Base-by-base conservation (phyloP, 2,797 vertebrate species). In the Anisognathus igniventris region DNA sequence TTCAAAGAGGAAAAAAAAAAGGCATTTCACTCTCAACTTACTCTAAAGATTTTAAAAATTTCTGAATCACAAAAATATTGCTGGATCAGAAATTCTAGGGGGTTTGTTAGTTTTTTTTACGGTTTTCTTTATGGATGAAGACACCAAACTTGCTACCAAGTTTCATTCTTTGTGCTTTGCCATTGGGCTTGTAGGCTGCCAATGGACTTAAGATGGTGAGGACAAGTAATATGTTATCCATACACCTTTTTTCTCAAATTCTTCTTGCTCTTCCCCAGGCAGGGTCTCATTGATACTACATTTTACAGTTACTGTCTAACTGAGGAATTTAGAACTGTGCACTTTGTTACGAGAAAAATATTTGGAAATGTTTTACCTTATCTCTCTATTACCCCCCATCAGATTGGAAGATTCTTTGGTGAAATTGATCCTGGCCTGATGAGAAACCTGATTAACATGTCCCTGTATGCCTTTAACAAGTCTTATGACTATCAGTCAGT, bases 331-430 rank as follows among this genome's bases (percentile, higher is more conserved):
- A 45, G 21, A 51, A 15, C 9, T 48, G 18, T 57, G 91, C 9
- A 14, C 1, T 51, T 76, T 35, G n/a, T 85, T 12, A 33, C 4
- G 4, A 40, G 12, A 61, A 67, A 68, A 77, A 18, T 37, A 54
- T 6, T 30, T 74, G 42, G 18, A 72, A 87, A 25, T 75, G 27
- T 27, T 86, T 87, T 44, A 40, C 40, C 30, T 76, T 64, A 25
- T 14, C 17, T 82, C 37, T 37, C 3, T 71, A 24, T 90, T 80
- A 30, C 74, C 44, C 62, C 65, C 40, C 27, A 37, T 81, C 94
- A 99, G 99, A 99, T 99, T 93, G 99, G 99, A 95, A 98, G 98
- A 97, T 99, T 99, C 96, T 99, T 99, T 94, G 99, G 99, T 42
- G 99, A 99, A 92, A 99, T 99, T 95, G 99, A 99, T 82, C 98